These are phyloP conservation scores for Prionace glauca DNA, from an alignment of 2,797 vertebrate genomes.

Conservation along the genomic window DNA sequence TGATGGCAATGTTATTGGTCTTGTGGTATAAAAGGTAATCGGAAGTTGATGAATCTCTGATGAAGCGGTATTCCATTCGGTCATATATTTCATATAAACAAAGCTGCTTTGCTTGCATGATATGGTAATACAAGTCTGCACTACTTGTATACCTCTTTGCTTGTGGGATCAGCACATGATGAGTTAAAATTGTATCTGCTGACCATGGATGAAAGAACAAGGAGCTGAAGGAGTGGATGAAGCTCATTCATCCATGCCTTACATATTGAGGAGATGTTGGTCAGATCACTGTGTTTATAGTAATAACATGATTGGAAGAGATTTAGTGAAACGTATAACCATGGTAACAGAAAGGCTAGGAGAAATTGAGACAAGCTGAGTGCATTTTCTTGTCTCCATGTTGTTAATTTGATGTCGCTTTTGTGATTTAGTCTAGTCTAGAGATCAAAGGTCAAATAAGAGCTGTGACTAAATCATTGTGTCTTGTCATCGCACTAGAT, in stretches of 20 bases:
- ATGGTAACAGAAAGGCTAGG: background rate
- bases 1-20: background rate
- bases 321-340: background rate
- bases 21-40: background rate
- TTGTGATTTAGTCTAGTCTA: background rate
- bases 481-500: too few relatives aligned
- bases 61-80: background rate
- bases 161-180: background rate
- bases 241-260: background rate
- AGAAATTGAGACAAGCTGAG: background rate
- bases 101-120: background rate
- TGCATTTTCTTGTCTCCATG: background rate
- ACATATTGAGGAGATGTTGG: background rate
- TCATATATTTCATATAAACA: background rate
- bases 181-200: background rate
- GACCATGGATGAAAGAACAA: background rate
- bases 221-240: background rate
- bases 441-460: background rate
- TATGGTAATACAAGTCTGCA: background rate
- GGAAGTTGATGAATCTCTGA: background rate
- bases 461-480: background rate
- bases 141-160: background rate
- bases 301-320: background rate
- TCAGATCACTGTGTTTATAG: background rate
- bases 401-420: background rate